Evolutionary conservation across 1,140 invertebrate species (phyloP), one percentile per base, ranked within the genome.

Genomic region (Homarus americanus): DNA sequence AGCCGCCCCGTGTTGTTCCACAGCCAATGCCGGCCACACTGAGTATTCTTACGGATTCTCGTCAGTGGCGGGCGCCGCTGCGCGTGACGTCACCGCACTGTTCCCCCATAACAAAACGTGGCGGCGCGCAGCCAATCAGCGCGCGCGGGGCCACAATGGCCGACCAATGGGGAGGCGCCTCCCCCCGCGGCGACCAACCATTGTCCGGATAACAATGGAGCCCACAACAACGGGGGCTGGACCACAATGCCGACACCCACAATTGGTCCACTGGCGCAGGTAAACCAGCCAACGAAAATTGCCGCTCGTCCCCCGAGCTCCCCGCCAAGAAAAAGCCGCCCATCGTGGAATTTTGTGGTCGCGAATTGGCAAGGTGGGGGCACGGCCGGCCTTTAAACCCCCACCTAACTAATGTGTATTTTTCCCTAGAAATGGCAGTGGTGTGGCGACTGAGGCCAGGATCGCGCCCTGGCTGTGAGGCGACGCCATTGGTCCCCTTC

Each of bases 21-120:
- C 85, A 92, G 91, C 79, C 91, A 88, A 88, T 88, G 91, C 91
- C 85, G 91, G 85, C 91, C 91, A 92, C 91, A 92, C 91, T 92
- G 91, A 92, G 85, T 92, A 92, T 92, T 92, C 91, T 92, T 92
- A 92, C 91, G 82, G 91, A 92, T 92, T 92, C 91, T 73, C 91
- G 85, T 88, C 91, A 91, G 91, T 92, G 86, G 91, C 82, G 82
- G 86, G 85, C 80, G 91, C 91, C 82, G 85, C 86, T 92, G 91
- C 91, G 91, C 91, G 86, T 92, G 85, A 92, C 91, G 91, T 92
- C 85, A 92, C 79, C 72, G 86, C 91, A 92, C 91, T 92, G 91
- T 92, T 92, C 91, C 91, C 91, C 91, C 91, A 92, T 92, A 92
- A 92, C 91, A 92, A 92, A 92, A 92, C 91, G 91, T 92, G 91